Evolutionary conservation across 2,113 vertebrate species (phyloP), one percentile per base, ranked within the genome.

Genomic region (Micronycteris hirsuta): DNA sequence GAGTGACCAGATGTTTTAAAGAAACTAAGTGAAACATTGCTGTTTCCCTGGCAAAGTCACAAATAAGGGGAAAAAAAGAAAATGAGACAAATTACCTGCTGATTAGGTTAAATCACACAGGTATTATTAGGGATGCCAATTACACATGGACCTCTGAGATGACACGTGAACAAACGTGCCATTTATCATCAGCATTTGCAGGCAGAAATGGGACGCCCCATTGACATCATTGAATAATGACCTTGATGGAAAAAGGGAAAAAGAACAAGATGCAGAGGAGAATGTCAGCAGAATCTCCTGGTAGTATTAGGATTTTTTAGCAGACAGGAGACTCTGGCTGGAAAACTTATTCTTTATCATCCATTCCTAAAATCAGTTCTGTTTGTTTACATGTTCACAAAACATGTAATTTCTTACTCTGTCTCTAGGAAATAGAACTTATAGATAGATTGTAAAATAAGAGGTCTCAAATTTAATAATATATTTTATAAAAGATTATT

Each of bases 401-500:
- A 83, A 74, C 28, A 77, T 65, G 15, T 56, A 67, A 5, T 49
- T 96, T 83, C 22, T 81, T 83, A 70, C 63, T 93, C 87, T 95
- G 2, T 49, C 52, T 95, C 89, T 45, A 22, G 94, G 63, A 56
- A 90, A 84, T 86, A 93, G 5, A 52, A 95, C 95, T 93, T 67
- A 63, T 13, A 91, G 65, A 49, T 76, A 80, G 84, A 8, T 93
- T 76, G 91, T 49, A 22, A 76, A 88, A 92, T 56, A 49, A 52
- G 24, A 89, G 47, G 7, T 84, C 43, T 92, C 87, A 97, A 93
- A 91, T 97, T 95, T 92, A 97, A 96, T 96, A 90, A 88, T 92
- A 78, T 68, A 84, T 84, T 96, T 96, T 94, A 47, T 94, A 54
- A 93, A 85, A 93, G 86, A 96, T 94, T 38, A 73, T 95, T 95